Evolutionary conservation across 2,797 vertebrate species (phyloP).

Genomic region (Anniella stebbinsi): DNA sequence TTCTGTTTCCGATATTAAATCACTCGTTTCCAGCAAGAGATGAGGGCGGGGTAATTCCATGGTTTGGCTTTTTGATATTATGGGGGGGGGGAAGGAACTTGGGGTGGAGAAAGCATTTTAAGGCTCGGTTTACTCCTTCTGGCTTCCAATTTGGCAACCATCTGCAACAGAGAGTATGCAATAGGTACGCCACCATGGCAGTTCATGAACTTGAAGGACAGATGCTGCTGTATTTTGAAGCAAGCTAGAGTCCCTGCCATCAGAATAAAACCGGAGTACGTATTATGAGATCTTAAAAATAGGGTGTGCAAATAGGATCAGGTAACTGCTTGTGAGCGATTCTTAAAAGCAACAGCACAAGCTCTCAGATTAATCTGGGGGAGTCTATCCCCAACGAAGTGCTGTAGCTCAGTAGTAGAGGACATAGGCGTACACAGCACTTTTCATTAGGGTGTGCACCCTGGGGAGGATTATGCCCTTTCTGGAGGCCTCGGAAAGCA

Average conservation of each 20-base stretch:
- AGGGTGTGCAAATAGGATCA: background rate
- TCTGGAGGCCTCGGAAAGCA: no score
- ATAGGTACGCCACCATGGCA: background rate
- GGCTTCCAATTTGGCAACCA: background rate
- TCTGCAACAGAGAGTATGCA: background rate
- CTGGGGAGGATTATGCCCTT: no score
- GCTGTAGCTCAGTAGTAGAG: background rate
- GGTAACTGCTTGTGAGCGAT: background rate
- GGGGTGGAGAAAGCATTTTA: background rate
- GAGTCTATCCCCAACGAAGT: background rate
- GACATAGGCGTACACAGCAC: no score
- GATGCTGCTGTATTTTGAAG: background rate
- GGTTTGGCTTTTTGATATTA: conserved; percentile 4
- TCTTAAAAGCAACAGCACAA: background rate
- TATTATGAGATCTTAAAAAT: background rate
- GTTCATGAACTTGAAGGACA: conserved; percentile 7
- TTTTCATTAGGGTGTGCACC: no score
- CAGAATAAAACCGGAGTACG: background rate
- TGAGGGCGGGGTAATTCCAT: background rate
- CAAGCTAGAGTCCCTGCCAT: background rate
- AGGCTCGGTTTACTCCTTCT: conserved; percentile 8
- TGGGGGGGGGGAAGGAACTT: background rate
- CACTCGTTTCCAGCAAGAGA: conserved; percentile 17
- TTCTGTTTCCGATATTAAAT: conserved; percentile 39
- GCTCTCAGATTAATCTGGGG: background rate